Evolutionary conservation across 2,888 invertebrate species (phyloP), one percentile per base, ranked within the genome.

Genomic region (Apodemia mormo): DNA sequence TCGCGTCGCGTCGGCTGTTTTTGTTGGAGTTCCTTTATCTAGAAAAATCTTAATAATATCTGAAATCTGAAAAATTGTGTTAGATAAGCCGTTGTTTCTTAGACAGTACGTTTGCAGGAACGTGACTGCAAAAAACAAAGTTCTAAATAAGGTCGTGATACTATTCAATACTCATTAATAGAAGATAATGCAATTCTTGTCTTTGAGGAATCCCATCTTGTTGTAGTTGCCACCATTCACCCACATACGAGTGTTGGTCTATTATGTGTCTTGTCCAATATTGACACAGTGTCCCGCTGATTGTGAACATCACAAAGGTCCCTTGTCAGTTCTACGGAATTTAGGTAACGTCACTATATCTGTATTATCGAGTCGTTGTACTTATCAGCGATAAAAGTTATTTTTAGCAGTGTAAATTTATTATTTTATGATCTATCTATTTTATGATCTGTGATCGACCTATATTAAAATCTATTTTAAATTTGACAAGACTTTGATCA

Each of bases 261-360:
- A 83, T 87, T 89, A 87, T 85, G 86, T 71, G 72, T 69, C 73
- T 84, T 84, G 87, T 89, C 86, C 87, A 88, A 87, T 92, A 91
- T 92, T 92, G 91, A 90, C 90, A 90, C 85, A 81, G 84, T 84
- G 83, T 87, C 86, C 84, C 85, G 82, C 79, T 84, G 82, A 85
- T 85, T 86, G 87, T 85, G 77, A 79, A 77, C 78, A 77, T 78
- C 83, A 88, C 88, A 85, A 84, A 82, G 86, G 85, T 88, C 91
- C 90, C 90, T 81, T 83, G 90, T 91, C 91, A 91, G 78, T 78
- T 75, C 68, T 58, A 67, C 52, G 65, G 72, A 33, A 61, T 33
- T 52, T 33, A 61, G 61, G 33, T 14, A 33, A 61, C 61, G 33
- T 61, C 12, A 33, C 61, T 33, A 33, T 58, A 58, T 58, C 58